These are phyloP conservation scores for Calliopum simillimum DNA, from an alignment of 2,888 invertebrate genomes.

Conservation along the genomic window DNA sequence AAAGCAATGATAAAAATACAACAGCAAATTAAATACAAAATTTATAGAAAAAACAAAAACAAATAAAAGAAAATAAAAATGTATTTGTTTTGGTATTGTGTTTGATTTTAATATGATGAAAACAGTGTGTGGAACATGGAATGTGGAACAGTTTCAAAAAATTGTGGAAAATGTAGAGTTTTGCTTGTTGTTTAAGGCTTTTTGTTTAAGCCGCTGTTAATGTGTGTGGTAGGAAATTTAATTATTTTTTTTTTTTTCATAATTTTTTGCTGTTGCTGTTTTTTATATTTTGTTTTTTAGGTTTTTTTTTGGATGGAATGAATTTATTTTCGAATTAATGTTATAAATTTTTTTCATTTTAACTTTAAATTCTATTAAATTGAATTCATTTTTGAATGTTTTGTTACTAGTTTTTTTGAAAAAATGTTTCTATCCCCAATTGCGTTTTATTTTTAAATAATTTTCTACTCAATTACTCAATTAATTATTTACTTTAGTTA, in stretches of 20 bases:
- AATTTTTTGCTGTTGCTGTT: background rate
- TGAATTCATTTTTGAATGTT: conserved; percentile 10
- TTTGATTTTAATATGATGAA: too few species aligned
- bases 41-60: too few species aligned
- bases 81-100: too few species aligned
- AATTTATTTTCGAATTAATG: conserved; percentile 30
- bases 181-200: too few species aligned
- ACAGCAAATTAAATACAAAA: too few species aligned
- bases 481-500: conserved; percentile 7
- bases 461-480: conserved; percentile 43
- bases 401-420: conserved; percentile 19
- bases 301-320: conserved; percentile 27
- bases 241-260: background rate
- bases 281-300: background rate
- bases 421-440: conserved; percentile 19
- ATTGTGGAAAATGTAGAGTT: too few species aligned
- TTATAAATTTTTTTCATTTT: conserved; percentile 38
- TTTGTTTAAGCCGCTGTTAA: too few species aligned
- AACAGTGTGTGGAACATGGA: too few species aligned
- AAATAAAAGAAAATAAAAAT: too few species aligned
- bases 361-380: conserved; percentile 5
- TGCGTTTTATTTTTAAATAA: conserved; percentile 40
- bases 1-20: too few species aligned
- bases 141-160: too few species aligned
- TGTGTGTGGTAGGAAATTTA: background rate